Base-by-base conservation (phyloP, 2,888 invertebrate genomes). In the Agrypnus murinus region DNA sequence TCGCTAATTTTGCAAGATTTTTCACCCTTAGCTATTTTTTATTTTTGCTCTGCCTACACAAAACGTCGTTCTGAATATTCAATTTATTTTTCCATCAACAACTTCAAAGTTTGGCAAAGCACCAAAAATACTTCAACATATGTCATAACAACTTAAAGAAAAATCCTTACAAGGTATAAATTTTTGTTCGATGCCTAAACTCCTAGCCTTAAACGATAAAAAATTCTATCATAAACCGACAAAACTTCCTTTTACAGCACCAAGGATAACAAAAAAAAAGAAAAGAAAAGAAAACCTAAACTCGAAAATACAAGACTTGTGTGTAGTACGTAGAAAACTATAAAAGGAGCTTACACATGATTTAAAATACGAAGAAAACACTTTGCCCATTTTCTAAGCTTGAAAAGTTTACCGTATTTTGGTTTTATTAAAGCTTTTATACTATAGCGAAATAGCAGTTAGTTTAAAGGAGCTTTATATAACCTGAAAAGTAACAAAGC, bases 401-500 rank as follows among this genome's bases (percentile, higher is more conserved):
- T 10, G 17, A 36, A n/a, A 55, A 55, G 55, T 34, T n/a, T 17
- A 43, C 31, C 17, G 55, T 55, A 55, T 55, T 55, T 34, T 25
- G 55, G 55, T 55, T 55, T 55, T 55, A 55, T 55, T 55, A 55
- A 55, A 36, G 36, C 55, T 55, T 55, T 55, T 55, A 55, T 55
- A n/a, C n/a, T n/a, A 55, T 55, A 9, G 34, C 15, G 36, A 55
- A 55, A 55, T 55, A 55, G 55, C 36, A n/a, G n/a, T n/a, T 53
- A 53, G 53, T 36, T 34, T 32, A 14, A 55, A 55, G 34, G 36
- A 32, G 36, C 36, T 55, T 55, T 55, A 55, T 55, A 34, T 32
- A 36, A 15, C 55, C 34, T 34, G 36, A 36, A 5, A 55, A 5
- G 36, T 55, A 55, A 34, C 36, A 55, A 36, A 55, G 55, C n/a